Base-by-base conservation (phyloP, 2,113 vertebrate genomes). In the Amphiprion percula region DNA sequence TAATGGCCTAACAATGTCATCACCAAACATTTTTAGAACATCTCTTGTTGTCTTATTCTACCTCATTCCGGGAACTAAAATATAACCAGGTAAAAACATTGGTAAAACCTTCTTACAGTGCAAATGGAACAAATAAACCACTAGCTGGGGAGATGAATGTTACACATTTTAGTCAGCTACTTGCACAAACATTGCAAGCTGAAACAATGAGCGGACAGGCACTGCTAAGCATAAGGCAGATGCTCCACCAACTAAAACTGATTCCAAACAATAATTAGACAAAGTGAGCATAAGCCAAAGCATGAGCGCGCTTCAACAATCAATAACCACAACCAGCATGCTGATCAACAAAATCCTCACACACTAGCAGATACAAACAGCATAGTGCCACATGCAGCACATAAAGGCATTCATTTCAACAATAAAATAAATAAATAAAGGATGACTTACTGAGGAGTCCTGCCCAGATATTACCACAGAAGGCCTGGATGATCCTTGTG, bases 301-400 rank as follows among this genome's bases (percentile, higher is more conserved):
- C 26, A 46, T 73, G 2, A 44, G 63, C 26, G 52, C 68, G 2
- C 17, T 73, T 70, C 37, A 70, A 21, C 37, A 44, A 64, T 78
- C 79, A 73, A 67, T 79, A 74, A 75, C 39, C 68, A 73, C 58
- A 70, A 28, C 7, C 41, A 54, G 50, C 37, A 62, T 26, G 12
- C 37, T 80, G 64, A 68, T 26, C 15, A 68, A 60, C 17, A 52
- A 54, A 70, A 65, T 11, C 37, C 23, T 46, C 24, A 37, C 33
- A 61, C 23, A 19, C 8, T 5, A 30, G 30, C 4, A 4, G 30
- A 30, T 5, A 61, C 61, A 52, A 5, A 4, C 7, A 3, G 24
- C 28, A n/a, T 30, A 54, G 24, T n/a, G 11, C 60, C 53, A 66
- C 19, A 33, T 26, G 30, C 28, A 58, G 53, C 58, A 59, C 7